Evolutionary conservation across 2,797 vertebrate species (phyloP).

Genomic region (Silurus lanzhouensis): DNA sequence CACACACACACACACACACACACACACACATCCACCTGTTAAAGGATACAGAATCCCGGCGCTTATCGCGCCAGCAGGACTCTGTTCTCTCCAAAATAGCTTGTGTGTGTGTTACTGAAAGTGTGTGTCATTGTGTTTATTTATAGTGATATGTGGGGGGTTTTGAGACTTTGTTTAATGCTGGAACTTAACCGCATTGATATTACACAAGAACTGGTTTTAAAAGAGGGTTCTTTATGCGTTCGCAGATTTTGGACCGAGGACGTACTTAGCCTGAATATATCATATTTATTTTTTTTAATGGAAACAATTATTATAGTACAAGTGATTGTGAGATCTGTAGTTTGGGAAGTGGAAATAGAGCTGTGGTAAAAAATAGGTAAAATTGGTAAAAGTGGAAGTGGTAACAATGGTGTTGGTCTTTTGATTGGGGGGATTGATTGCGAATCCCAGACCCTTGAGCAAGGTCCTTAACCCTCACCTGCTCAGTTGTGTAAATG

Average conservation of each 20-base stretch:
- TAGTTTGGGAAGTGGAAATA: neutral
- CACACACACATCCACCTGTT: constrained; percentile 43
- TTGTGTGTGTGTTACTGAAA: constrained; percentile 34
- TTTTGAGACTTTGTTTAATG: constrained; percentile 26
- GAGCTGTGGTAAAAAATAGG: neutral
- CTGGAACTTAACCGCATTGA: neutral
- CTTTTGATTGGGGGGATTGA: too few relatives aligned
- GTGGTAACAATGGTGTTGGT: too few relatives aligned
- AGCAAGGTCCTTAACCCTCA: too few relatives aligned
- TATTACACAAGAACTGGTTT: neutral
- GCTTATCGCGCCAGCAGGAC: constrained; percentile 18
- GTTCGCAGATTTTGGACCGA: neutral
- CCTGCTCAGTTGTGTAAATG: too few relatives aligned
- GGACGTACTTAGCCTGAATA: neutral
- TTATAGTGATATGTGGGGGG: constrained; percentile 28
- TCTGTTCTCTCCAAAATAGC: constrained; percentile 42
- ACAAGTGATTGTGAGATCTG: too few relatives aligned
- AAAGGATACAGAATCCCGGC: constrained; percentile 31
- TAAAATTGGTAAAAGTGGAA: too few relatives aligned
- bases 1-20: constrained; percentile 31
- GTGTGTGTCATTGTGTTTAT: constrained; percentile 37
- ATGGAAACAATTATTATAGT: neutral
- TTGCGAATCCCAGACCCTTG: too few relatives aligned
- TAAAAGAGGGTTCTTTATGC: neutral
- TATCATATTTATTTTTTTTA: neutral